Conservation (phyloP, 2,113 vertebrate genomes). For the Fulmarus glacialis region DNA sequence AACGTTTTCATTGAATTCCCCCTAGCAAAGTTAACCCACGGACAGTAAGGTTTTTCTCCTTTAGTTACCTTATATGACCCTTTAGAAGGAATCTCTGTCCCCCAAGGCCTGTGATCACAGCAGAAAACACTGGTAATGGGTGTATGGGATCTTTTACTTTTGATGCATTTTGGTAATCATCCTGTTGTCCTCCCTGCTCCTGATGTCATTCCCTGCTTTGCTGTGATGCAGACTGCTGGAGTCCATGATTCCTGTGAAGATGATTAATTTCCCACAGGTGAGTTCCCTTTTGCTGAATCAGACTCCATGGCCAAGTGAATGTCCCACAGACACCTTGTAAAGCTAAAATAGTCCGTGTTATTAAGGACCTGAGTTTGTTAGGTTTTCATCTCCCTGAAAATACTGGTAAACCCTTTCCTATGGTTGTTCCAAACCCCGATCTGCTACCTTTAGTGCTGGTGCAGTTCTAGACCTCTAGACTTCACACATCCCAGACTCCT, state of each 20-base stretch:
- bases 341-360: background rate
- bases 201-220: background rate
- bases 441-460: background rate
- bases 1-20: background rate
- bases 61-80: background rate
- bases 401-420: background rate
- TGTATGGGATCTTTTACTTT: background rate
- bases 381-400: background rate
- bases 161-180: background rate
- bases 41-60: background rate
- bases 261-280: slow-evolving; percentile 98
- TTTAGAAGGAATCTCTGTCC: background rate
- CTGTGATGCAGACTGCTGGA: slow-evolving; percentile 85
- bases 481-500: background rate
- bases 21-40: background rate
- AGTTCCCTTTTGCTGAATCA: slow-evolving; percentile 29
- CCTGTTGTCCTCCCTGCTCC: background rate
- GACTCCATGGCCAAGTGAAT: background rate
- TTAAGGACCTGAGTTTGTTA: background rate
- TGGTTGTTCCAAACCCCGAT: background rate
- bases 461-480: background rate
- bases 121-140: background rate
- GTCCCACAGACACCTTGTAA: background rate
- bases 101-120: background rate
- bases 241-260: slow-evolving; percentile 93